Evolutionary conservation across 1,140 invertebrate genomes (phyloP), one percentile per base, ranked within the genome.

Genomic region (Caligus rogercresseyi): DNA sequence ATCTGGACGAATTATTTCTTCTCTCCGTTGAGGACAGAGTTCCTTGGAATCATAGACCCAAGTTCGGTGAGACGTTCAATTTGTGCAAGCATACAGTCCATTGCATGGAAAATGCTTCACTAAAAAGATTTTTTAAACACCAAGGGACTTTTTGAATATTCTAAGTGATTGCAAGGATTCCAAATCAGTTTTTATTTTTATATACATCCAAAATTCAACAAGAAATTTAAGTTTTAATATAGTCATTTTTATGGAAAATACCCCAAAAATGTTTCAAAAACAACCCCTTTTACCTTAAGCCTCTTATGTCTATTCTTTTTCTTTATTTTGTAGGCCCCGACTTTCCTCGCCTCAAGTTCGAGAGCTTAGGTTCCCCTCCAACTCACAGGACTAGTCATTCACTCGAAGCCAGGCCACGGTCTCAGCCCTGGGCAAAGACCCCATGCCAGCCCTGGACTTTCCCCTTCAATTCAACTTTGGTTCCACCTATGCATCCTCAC

Each of bases 41-140:
- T 60, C 57, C 57, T 18, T 60, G 57, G 57, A 56, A 11, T 43
- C 31, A 43, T 43, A 7, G n/a, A n/a, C 31, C 31, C n/a, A 43
- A 43, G n/a, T 43, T 43, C 31, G 31, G 31, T 43, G n/a, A 11
- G n/a, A 11, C 7, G n/a, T 43, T 43, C n/a, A n/a, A 43, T 43
- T 43, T n/a, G n/a, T n/a, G n/a, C n/a, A n/a, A n/a, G n/a, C n/a
- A n/a, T n/a, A n/a, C n/a, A n/a, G n/a, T n/a, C n/a, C n/a, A n/a
- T n/a, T n/a, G n/a, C n/a, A n/a, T n/a, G n/a, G n/a, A n/a, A n/a
- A n/a, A n/a, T n/a, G n/a, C n/a, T n/a, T n/a, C n/a, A n/a, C n/a
- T n/a, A n/a, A n/a, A n/a, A n/a, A n/a, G n/a, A n/a, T n/a, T n/a
- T n/a, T n/a, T n/a, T n/a, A n/a, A n/a, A n/a, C n/a, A n/a, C n/a